phyloP scores from a whole-genome alignment of 2,113 vertebrate genomes.

The Scomber colias region DNA sequence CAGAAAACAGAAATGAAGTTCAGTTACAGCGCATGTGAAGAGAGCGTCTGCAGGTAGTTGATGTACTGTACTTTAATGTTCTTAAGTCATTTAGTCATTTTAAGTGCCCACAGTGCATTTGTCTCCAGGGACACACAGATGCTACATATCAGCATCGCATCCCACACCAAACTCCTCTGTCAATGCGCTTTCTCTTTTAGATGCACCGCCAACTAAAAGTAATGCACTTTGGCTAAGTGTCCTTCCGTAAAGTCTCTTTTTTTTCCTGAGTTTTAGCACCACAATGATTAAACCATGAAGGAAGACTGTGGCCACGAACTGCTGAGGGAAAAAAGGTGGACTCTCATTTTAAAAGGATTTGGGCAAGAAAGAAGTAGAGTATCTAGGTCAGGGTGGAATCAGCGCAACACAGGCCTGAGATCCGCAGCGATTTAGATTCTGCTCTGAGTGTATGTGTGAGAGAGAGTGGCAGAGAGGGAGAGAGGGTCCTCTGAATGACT shows the following conservation, averaged over 20 bases:
- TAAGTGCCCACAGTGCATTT: constrained; percentile 36
- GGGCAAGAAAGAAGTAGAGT: constrained; percentile 57
- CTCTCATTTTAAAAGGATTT: constrained; percentile 77
- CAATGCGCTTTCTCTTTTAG: constrained; percentile 39
- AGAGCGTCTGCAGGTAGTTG: neutral
- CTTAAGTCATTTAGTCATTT: constrained; percentile 27
- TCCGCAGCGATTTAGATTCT: constrained; percentile 57
- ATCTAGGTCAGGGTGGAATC: constrained; percentile 77
- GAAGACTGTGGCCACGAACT: constrained; percentile 24
- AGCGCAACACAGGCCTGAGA: constrained; percentile 42
- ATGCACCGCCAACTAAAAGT: constrained; percentile 24
- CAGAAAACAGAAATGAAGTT: constrained; percentile 1
- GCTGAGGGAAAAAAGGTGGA: constrained; percentile 31
- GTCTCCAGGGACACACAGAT: constrained; percentile 55
- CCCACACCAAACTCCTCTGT: constrained; percentile 27
- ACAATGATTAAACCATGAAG: constrained; percentile 77
- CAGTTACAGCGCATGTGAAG: neutral
- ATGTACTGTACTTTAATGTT: constrained; percentile 27
- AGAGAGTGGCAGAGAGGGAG: neutral
- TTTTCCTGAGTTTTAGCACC: constrained; percentile 35
- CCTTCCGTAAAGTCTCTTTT: constrained; percentile 38
- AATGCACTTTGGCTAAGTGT: constrained; percentile 75
- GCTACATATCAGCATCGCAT: constrained; percentile 44
- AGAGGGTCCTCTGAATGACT: constrained; percentile 32
- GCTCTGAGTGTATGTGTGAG: constrained; percentile 17